phyloP scores from a whole-genome alignment of 1,140 invertebrate species.

The Eurosta solidaginis region DNA sequence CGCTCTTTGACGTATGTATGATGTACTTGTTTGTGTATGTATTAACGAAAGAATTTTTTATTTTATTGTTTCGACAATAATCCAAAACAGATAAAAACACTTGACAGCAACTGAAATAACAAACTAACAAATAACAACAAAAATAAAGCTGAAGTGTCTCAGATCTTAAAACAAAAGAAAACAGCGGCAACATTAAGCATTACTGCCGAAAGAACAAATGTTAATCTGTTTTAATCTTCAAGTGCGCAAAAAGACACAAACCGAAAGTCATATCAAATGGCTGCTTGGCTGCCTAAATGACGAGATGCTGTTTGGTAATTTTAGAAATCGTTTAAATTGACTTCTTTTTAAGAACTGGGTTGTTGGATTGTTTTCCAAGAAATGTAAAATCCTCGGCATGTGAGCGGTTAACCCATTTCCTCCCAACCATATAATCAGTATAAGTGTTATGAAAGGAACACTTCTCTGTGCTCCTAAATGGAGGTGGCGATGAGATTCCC shows the following conservation, averaged over 20 bases:
- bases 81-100: slow-evolving; percentile 24
- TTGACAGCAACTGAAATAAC: slow-evolving; percentile 25
- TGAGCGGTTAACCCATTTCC: no score
- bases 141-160: not conserved
- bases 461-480: no score
- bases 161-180: not conserved
- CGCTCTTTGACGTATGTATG: not conserved
- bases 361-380: not conserved
- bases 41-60: slow-evolving; percentile 1
- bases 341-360: not conserved
- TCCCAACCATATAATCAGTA: no score
- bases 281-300: not conserved
- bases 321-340: not conserved
- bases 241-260: slow-evolving; percentile 10
- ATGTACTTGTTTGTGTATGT: no score
- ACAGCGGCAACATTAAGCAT: not conserved
- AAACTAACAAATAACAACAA: not conserved
- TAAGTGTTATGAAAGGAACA: no score
- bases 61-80: slow-evolving; percentile 24
- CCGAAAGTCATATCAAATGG: not conserved
- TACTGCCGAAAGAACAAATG: slow-evolving; percentile 27
- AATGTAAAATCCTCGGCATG: not conserved
- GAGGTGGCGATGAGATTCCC: no score
- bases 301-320: not conserved
- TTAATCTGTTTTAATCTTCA: slow-evolving; percentile 33